A percentile compares a stretch with the other conserved stretches of the same genome.
Conservation (phyloP, 2,113 vertebrate genomes). For the Cryptotis parvus region DNA sequence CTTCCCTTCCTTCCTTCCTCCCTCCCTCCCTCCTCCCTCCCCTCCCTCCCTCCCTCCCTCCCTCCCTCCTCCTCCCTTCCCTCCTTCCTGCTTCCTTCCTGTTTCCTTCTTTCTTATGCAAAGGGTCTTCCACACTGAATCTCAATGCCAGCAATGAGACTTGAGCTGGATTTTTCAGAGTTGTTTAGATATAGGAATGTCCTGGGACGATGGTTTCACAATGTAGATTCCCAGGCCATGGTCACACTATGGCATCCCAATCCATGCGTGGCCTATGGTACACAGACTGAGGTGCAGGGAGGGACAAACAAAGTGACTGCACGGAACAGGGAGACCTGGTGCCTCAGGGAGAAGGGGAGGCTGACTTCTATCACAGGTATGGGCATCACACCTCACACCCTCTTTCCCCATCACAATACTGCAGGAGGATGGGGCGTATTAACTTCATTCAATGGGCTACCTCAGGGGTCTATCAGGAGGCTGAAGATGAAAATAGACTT, state of each 20-base stretch:
- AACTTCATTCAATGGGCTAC: not conserved
- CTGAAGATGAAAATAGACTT: not conserved
- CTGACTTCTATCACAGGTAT: not conserved
- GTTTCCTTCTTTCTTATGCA: not conserved
- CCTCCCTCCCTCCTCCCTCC: too few relatives aligned
- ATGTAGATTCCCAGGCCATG: not conserved
- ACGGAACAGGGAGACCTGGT: not conserved
- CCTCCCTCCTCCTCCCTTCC: too few relatives aligned
- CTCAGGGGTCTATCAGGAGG: not conserved
- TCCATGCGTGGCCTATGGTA: not conserved
- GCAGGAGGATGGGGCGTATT: not conserved
- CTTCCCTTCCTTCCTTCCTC: too few relatives aligned
- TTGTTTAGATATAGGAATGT: not conserved
- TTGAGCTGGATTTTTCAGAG: not conserved
- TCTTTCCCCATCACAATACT: not conserved
- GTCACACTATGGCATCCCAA: not conserved
- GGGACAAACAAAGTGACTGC: not conserved
- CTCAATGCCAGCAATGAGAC: not conserved
- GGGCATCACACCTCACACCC: rapidly evolving
- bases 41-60: too few relatives aligned
- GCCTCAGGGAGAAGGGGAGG: not conserved
- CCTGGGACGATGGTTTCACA: not conserved
- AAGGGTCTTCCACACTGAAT: not conserved
- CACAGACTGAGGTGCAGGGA: not conserved
- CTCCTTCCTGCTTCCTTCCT: too few relatives aligned